Base-by-base conservation (phyloP, 2,888 invertebrate species). In the Erebia palarica region DNA sequence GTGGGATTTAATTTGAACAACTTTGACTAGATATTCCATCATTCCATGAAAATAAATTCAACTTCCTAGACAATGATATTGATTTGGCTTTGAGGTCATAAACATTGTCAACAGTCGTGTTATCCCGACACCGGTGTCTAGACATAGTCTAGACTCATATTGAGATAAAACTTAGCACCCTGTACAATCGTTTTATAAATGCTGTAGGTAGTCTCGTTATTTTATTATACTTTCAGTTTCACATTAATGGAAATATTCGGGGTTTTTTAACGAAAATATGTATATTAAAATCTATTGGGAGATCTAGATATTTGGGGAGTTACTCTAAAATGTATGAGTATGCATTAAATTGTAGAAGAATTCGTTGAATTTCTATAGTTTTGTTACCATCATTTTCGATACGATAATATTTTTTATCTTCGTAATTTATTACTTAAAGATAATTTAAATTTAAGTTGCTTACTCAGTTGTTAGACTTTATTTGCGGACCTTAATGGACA, bases 101-200 rank as follows among this genome's bases (percentile, higher is more conserved):
- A 78, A 80, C 77, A 78, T 71, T 76, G 77, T 73, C 73, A 67
- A 74, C 58, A 75, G 70, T 75, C 75, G 71, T 71, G 69, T 64
- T 69, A 60, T 78, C 78, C 73, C 73, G 77, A 65, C 77, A 77
- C 76, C 77, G 76, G 78, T 74, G 91, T 90, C 91, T 91, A 91
- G 91, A 90, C 91, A 72, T 10, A 75, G 91, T 90, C 91, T 91
- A 91, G 91, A 91, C 91, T 78, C 51, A 51, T 57, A 84, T 84
- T 84, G 79, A 76, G 79, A 79, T 81, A 75, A 79, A 74, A 72
- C 66, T 65, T 67, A 73, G 64, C 65, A 51, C 21, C 70, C 63
- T 61, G 42, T 63, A 58, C 55, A 59, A 16, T 59, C n/a, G 42
- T 69, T 66, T 36, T 16, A 18, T 58, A 65, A 16, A 16, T 53